A percentile compares a stretch with the other conserved stretches of the same genome.
Evolutionary conservation across 2,113 vertebrate genomes (phyloP).

Genomic region (Sinocyclocheilus maitianheensis): DNA sequence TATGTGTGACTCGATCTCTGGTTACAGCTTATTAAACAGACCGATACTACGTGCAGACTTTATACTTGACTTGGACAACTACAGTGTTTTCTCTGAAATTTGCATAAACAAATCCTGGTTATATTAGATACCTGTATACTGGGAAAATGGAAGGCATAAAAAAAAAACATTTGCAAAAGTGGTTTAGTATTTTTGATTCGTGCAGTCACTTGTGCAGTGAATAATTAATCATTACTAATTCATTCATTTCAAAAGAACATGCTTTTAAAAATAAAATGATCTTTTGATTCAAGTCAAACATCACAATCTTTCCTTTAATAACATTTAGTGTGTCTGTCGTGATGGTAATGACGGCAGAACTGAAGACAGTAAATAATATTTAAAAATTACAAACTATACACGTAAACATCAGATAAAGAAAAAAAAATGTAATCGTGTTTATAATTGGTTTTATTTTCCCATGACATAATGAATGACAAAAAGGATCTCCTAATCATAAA

Average conservation of each 20-base stretch:
- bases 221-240: background rate
- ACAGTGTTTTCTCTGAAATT: background rate
- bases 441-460: background rate
- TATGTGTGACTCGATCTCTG: background rate
- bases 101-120: background rate
- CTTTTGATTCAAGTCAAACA: background rate
- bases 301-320: background rate
- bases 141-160: background rate
- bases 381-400: background rate
- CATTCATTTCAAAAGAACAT: background rate
- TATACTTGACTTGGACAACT: background rate
- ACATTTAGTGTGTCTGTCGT: background rate
- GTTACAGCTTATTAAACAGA: background rate
- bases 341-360: background rate
- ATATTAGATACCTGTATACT: background rate
- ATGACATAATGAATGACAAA: background rate
- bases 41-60: background rate
- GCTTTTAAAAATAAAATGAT: background rate
- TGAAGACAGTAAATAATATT: background rate
- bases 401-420: background rate
- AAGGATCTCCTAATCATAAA: no score
- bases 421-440: background rate
- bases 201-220: background rate
- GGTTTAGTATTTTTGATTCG: background rate
- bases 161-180: no score